A percentile compares a stretch with the other conserved stretches of the same genome.
Evolutionary conservation across 2,113 vertebrate species (phyloP).

Genomic region (Notarius quadriscutis): DNA sequence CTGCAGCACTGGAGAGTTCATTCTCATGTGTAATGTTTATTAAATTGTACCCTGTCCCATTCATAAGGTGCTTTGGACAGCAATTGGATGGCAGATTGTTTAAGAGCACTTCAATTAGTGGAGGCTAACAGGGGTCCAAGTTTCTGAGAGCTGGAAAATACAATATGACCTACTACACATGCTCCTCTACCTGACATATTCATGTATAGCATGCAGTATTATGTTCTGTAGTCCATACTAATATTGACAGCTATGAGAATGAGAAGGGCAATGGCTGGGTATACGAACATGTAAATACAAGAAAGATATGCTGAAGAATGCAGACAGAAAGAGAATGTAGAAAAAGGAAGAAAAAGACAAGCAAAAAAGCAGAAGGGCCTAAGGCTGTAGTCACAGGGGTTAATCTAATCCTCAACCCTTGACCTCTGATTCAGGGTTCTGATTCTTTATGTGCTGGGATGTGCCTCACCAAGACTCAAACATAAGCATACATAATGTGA

Average conservation of each 20-base stretch:
- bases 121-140: slow-evolving; percentile 63
- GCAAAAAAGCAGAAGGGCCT: slow-evolving; percentile 15
- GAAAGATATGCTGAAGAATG: slow-evolving; percentile 20
- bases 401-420: slow-evolving; percentile 52
- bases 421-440: slow-evolving; percentile 49
- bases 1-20: slow-evolving; percentile 22
- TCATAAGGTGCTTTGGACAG: slow-evolving; percentile 57
- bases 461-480: neutral
- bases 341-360: neutral
- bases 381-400: slow-evolving; percentile 31
- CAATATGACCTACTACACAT: neutral
- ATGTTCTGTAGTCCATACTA: neutral
- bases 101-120: slow-evolving; percentile 75
- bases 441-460: slow-evolving; percentile 2
- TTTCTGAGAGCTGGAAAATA: slow-evolving; percentile 12
- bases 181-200: neutral
- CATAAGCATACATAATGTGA: neutral
- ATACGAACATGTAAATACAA: slow-evolving; percentile 1
- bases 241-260: slow-evolving; percentile 2
- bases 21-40: slow-evolving; percentile 52
- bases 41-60: slow-evolving; percentile 44
- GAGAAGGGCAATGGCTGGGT: slow-evolving; percentile 22
- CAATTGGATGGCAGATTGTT: slow-evolving; percentile 65
- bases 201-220: neutral
- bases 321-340: slow-evolving; percentile 9